These are phyloP conservation scores for Rhodeus uyekii DNA, from an alignment of 2,797 vertebrate genomes.

Conservation along the genomic window DNA sequence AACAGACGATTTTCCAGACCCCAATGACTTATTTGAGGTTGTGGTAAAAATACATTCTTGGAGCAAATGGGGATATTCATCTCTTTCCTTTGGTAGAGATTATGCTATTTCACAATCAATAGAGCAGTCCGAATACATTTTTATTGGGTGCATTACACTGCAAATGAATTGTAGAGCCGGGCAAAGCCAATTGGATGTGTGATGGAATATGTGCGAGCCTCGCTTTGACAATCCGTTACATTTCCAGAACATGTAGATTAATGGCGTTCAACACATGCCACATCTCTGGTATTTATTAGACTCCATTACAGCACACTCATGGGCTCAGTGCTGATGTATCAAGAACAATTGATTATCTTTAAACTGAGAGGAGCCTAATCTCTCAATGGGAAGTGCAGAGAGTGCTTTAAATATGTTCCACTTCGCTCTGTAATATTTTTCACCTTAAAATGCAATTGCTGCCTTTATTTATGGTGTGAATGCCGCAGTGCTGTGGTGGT, in stretches of 20 bases:
- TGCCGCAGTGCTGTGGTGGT: constrained; percentile 62
- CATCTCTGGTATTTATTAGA: constrained; percentile 75
- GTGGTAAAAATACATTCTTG: constrained; percentile 60
- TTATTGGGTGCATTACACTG: constrained; percentile 77
- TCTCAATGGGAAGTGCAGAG: constrained; percentile 68
- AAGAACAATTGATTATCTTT: constrained; percentile 84
- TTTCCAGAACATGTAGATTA: constrained; percentile 87
- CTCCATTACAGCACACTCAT: constrained; percentile 71
- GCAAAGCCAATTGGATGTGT: constrained; percentile 78
- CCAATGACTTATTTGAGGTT: constrained; percentile 62
- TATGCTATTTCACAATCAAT: constrained; percentile 81
- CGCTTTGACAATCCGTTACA: constrained; percentile 81
- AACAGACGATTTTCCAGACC: constrained; percentile 26
- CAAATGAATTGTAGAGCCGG: constrained; percentile 79
- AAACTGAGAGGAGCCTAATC: constrained; percentile 79
- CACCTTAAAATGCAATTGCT: constrained; percentile 77
- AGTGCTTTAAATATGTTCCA: constrained; percentile 80
- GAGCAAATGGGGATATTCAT: constrained; percentile 68
- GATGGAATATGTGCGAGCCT: constrained; percentile 79
- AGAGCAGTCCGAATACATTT: constrained; percentile 76
- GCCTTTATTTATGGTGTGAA: constrained; percentile 75
- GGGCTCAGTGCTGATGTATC: constrained; percentile 62
- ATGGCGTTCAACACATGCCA: constrained; percentile 72
- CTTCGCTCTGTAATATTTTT: constrained; percentile 79
- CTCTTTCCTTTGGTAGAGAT: constrained; percentile 71